Conservation (phyloP, 2,888 invertebrate species). For the Onthophagus sagittarius region DNA sequence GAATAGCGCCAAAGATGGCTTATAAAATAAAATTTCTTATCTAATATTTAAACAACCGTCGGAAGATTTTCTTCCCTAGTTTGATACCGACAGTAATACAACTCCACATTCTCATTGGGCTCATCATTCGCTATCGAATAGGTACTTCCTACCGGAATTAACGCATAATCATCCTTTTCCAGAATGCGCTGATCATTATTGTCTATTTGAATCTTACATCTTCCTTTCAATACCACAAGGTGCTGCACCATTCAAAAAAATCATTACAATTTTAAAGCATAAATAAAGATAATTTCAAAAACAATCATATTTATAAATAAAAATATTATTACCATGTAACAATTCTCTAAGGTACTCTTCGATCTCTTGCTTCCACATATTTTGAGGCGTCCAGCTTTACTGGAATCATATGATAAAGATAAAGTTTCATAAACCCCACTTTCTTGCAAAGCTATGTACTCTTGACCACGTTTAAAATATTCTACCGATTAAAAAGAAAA, state of each 20-base stretch:
- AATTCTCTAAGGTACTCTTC: neutral
- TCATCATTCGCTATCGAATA: neutral
- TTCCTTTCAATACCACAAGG: neutral
- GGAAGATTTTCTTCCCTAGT: no score
- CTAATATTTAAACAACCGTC: no score
- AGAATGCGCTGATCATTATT: neutral
- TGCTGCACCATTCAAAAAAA: neutral
- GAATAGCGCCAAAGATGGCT: no score
- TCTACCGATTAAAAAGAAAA: neutral
- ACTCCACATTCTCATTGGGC: neutral
- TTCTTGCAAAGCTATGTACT: neutral
- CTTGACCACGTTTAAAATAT: neutral
- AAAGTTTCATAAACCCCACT: neutral
- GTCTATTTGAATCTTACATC: neutral
- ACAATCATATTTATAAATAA: neutral
- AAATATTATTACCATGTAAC: neutral
- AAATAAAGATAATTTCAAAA: neutral
- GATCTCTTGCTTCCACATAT: neutral
- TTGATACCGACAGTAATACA: neutral
- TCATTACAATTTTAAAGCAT: neutral
- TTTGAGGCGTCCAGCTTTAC: neutral
- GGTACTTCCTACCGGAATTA: neutral
- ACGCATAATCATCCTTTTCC: neutral
- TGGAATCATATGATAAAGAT: neutral
- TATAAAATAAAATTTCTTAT: no score